Conservation (phyloP, 2,113 vertebrate genomes). For the human region GRCh38 chr3:164792001-164792500, state of each 20-base stretch:
- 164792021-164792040: neutral
- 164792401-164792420: neutral
- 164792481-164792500: neutral
- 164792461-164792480: neutral
- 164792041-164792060: neutral
- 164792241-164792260: neutral
- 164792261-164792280: neutral
- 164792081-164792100: neutral
- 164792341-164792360: neutral
- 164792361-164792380: neutral
- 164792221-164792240: neutral
- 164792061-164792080: neutral
- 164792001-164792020: neutral
- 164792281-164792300: neutral
- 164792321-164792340: neutral
- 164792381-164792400: neutral
- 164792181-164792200: neutral
- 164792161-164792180: neutral
- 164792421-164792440: neutral
- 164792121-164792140: neutral
- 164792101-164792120: slow-evolving; percentile 13
- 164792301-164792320: neutral
- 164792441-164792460: neutral
- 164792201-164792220: neutral
- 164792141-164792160: neutral